These are phyloP conservation scores for Erpornis zantholeuca DNA, from an alignment of 2,113 vertebrate species.

Conservation along the genomic window DNA sequence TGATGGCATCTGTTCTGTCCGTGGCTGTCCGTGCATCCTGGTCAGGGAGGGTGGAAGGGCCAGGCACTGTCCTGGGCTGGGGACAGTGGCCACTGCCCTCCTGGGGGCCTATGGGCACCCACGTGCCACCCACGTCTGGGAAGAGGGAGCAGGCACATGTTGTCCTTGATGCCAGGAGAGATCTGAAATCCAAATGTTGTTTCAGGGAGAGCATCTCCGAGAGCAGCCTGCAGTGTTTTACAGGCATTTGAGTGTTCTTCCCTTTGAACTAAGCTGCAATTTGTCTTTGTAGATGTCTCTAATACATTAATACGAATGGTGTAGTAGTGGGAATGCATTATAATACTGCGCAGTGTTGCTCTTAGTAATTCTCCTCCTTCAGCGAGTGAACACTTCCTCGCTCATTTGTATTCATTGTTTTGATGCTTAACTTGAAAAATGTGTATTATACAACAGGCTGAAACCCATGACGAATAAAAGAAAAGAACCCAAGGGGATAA, in stretches of 20 bases:
- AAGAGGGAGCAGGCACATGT: background rate
- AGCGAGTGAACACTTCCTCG: background rate
- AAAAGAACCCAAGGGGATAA: slow-evolving; percentile 52
- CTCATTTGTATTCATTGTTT: slow-evolving; percentile 63
- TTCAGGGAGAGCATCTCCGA: background rate
- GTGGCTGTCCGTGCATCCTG: fast-evolving
- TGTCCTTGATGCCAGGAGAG: background rate
- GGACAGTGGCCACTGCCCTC: background rate
- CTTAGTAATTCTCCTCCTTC: slow-evolving; percentile 29
- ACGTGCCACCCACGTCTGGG: fast-evolving
- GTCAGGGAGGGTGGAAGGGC: background rate
- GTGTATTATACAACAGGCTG: slow-evolving; percentile 20
- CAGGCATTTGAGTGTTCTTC: background rate
- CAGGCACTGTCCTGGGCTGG: background rate
- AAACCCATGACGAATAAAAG: slow-evolving; percentile 24
- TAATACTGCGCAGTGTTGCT: background rate
- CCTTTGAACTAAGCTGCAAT: slow-evolving; percentile 24
- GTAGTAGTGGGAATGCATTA: slow-evolving; percentile 8
- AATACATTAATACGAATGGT: slow-evolving; percentile 15
- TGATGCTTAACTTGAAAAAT: slow-evolving; percentile 62
- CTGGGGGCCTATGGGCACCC: fast-evolving
- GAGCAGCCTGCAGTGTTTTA: background rate
- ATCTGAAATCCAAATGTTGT: background rate
- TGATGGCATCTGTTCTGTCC: fast-evolving
- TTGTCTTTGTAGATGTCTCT: slow-evolving; percentile 43